phyloP scores from a whole-genome alignment of 2,113 vertebrate species.

The Arvicanthis niloticus region DNA sequence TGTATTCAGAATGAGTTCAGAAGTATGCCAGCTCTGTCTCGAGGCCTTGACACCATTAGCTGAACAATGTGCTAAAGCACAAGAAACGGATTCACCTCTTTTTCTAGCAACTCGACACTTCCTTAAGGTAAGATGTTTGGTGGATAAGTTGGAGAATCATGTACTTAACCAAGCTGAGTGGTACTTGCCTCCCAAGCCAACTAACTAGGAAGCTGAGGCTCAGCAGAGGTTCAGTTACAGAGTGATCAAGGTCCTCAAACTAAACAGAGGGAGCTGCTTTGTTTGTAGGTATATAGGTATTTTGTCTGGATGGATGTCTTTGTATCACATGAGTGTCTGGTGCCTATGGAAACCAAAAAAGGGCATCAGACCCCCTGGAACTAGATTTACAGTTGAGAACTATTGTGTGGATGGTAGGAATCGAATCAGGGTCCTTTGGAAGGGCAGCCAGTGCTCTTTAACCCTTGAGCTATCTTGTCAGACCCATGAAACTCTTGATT shows the following conservation, averaged over 20 bases:
- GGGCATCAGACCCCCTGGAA: neutral
- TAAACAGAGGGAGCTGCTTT: neutral
- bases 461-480: neutral
- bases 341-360: neutral
- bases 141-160: neutral
- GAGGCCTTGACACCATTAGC: constrained; percentile 97
- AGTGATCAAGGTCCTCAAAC: neutral
- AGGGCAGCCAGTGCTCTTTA: neutral
- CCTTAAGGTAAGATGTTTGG: constrained; percentile 92
- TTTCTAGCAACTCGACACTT: constrained; percentile 98
- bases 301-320: neutral
- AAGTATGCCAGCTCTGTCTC: constrained; percentile 97
- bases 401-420: neutral
- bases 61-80: constrained; percentile 98
- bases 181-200: neutral
- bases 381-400: neutral
- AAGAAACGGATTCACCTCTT: constrained; percentile 96
- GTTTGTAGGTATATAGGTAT: too few species aligned
- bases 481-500: neutral
- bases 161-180: neutral
- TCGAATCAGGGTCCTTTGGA: neutral
- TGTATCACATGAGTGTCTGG: neutral
- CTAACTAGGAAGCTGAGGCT: neutral
- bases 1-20: constrained; percentile 95
- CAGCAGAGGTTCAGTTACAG: neutral